Conservation (phyloP, 2,888 invertebrate genomes). For the Caenorhabditis japonica region DNA sequence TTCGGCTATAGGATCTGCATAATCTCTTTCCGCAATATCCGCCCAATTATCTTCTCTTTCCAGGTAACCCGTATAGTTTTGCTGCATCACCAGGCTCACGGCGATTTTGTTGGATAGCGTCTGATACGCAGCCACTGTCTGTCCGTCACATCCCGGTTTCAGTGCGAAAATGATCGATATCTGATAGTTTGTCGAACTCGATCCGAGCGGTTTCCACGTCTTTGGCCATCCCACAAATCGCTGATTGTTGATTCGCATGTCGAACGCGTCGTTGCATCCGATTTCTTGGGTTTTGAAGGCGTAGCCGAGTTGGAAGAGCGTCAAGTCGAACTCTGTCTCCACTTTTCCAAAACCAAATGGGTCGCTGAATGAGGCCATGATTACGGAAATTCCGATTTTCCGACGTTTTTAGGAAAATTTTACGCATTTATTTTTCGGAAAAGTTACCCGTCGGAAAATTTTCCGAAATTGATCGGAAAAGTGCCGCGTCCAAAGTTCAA, state of each 20-base stretch:
- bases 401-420: no score
- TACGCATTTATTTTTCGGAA: no score
- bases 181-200: conserved; percentile 18
- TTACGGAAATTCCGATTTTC: no score
- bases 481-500: not conserved
- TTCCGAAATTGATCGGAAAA: conserved; percentile 3
- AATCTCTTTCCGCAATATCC: conserved; percentile 34
- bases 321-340: conserved; percentile 55
- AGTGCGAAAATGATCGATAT: conserved; percentile 67
- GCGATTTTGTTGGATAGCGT: conserved; percentile 65
- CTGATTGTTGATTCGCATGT: conserved; percentile 68
- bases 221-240: conserved; percentile 71
- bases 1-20: conserved; percentile 44
- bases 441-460: no score
- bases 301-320: conserved; percentile 64
- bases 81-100: conserved; percentile 63
- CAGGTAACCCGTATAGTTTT: conserved; percentile 61
- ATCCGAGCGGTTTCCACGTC: conserved; percentile 16
- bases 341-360: not conserved
- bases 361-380: not conserved
- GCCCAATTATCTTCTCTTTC: conserved; percentile 53
- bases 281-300: conserved; percentile 64
- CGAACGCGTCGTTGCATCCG: conserved; percentile 62
- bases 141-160: conserved; percentile 58
- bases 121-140: conserved; percentile 69